These are phyloP conservation scores for Apis florea DNA, from an alignment of 1,140 invertebrate genomes.

Conservation along the genomic window DNA sequence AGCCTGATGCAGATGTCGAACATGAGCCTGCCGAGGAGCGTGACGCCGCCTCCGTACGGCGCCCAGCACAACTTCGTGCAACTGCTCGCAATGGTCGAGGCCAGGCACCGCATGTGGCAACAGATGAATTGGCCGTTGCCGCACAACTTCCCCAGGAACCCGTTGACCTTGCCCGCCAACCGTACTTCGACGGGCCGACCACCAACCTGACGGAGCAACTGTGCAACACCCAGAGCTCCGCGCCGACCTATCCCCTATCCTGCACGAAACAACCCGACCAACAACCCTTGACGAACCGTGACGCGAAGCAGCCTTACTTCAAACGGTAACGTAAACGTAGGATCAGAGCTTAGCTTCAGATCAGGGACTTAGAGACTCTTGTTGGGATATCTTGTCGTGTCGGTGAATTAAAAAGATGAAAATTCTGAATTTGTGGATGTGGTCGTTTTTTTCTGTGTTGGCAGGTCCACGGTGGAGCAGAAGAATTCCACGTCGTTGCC, in stretches of 20 bases:
- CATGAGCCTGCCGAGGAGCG: constrained; percentile 70
- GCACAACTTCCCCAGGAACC: constrained; percentile 72
- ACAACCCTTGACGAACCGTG: constrained; percentile 68
- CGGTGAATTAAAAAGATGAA: too few species aligned
- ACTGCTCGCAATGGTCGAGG: constrained; percentile 77
- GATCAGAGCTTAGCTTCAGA: too few species aligned
- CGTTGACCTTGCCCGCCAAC: constrained; percentile 69
- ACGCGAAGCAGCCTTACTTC: constrained; percentile 73
- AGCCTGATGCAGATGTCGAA: constrained; percentile 80
- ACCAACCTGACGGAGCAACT: constrained; percentile 74
- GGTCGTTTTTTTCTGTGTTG: constrained; percentile 66
- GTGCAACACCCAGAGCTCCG: constrained; percentile 71
- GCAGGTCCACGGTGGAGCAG: constrained; percentile 82
- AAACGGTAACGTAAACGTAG: constrained; percentile 77
- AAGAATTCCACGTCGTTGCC: constrained; percentile 81
- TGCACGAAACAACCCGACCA: constrained; percentile 79
- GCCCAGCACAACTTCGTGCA: constrained; percentile 77
- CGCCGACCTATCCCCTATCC: constrained; percentile 73
- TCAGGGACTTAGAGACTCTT: too few species aligned
- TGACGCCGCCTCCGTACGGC: constrained; percentile 70
- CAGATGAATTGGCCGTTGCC: constrained; percentile 77
- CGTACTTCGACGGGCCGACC: constrained; percentile 73
- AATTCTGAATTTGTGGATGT: too few species aligned
- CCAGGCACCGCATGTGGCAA: constrained; percentile 80
- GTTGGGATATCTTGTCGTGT: too few species aligned